These are phyloP conservation scores for Trissolcus brochymenae DNA, from an alignment of 2,888 invertebrate species.

Conservation along the genomic window DNA sequence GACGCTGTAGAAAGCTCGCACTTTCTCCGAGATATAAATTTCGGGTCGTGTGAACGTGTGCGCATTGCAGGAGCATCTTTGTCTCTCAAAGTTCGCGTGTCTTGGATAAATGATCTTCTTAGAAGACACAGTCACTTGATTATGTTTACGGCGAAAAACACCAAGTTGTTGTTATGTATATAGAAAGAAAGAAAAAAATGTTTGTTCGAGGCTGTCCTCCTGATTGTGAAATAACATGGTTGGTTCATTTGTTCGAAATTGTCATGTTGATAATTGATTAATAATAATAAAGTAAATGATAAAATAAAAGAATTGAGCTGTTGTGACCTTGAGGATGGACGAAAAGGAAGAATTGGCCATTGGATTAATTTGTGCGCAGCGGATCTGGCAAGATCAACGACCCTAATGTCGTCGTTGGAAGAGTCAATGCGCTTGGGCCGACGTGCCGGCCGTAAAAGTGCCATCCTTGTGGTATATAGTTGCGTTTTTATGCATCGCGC, in stretches of 20 bases:
- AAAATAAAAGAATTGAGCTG: conserved; percentile 1
- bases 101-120: conserved; percentile 55
- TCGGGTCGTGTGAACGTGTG: conserved; percentile 55
- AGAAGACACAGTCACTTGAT: conserved; percentile 15
- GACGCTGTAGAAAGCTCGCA: conserved; percentile 68
- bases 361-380: conserved; percentile 41
- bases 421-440: conserved; percentile 52
- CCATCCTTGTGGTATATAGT: conserved; percentile 47
- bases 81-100: conserved; percentile 52
- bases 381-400: conserved; percentile 51
- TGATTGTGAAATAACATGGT: too few species aligned
- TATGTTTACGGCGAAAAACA: too few species aligned
- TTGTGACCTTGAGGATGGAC: conserved; percentile 40
- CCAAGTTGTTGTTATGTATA: too few species aligned
- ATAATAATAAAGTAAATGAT: too few species aligned
- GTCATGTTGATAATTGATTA: too few species aligned
- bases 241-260: too few species aligned
- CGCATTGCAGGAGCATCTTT: conserved; percentile 54
- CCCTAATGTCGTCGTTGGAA: conserved; percentile 53
- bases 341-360: conserved; percentile 36
- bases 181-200: too few species aligned
- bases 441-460: conserved; percentile 49
- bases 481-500: conserved; percentile 41
- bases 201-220: too few species aligned
- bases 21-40: conserved; percentile 57